Evolutionary conservation across 1,140 invertebrate species (phyloP).

Genomic region (Catajapyx aquilonaris): DNA sequence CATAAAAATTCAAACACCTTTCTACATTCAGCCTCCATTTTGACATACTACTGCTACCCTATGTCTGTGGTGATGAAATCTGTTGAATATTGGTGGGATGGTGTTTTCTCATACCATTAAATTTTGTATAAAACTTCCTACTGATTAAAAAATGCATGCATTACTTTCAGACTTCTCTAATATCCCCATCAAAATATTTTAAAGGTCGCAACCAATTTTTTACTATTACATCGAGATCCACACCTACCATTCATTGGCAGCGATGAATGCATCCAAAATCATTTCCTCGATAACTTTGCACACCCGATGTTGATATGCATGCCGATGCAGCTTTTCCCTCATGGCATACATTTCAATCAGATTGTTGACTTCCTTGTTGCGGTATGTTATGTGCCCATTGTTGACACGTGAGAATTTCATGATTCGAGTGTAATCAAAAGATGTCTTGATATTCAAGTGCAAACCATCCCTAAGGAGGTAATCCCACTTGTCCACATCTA

Average conservation of each 20-base stretch:
- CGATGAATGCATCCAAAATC: too few species aligned
- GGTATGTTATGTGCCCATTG: slow-evolving; percentile 20
- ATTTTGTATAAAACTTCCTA: not conserved
- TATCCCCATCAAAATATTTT: not conserved
- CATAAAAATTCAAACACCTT: too few species aligned
- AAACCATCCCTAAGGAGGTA: slow-evolving; percentile 38
- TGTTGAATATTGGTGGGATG: too few species aligned
- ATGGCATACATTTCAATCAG: slow-evolving; percentile 27
- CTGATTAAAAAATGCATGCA: not conserved
- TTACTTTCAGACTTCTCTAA: not conserved
- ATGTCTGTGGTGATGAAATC: too few species aligned
- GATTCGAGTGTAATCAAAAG: slow-evolving; percentile 23
- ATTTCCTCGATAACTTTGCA: slow-evolving; percentile 23
- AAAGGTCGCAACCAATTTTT: not conserved
- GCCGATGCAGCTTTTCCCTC: slow-evolving; percentile 22
- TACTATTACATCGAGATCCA: not conserved
- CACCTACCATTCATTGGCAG: slow-evolving; percentile 12
- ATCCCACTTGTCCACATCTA: slow-evolving; percentile 54
- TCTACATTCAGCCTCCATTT: too few species aligned
- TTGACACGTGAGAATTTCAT: slow-evolving; percentile 11
- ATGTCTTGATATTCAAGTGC: slow-evolving; percentile 23
- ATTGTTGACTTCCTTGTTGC: slow-evolving; percentile 22
- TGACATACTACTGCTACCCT: too few species aligned
- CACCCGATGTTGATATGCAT: slow-evolving; percentile 29
- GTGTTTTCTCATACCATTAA: too few species aligned